These are phyloP conservation scores for Chloroclystis v-ata DNA, from an alignment of 2,888 invertebrate genomes.

Conservation along the genomic window DNA sequence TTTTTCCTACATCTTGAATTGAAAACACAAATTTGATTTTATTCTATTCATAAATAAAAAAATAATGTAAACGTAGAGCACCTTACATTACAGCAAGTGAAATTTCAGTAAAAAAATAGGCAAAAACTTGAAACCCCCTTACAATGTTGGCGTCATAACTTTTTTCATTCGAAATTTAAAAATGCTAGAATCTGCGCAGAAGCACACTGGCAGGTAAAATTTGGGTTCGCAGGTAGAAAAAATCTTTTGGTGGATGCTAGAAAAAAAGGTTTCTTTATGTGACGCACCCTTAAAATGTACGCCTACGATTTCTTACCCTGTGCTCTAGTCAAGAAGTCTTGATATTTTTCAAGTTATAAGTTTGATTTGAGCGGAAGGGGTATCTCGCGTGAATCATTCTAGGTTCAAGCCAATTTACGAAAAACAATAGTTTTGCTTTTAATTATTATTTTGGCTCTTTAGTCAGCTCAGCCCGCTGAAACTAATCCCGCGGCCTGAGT, in stretches of 20 bases:
- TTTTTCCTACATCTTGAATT: too few relatives aligned
- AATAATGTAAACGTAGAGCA: conserved; percentile 57
- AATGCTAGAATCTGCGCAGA: conserved; percentile 66
- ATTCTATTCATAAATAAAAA: conserved; percentile 26
- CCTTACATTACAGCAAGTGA: conserved; percentile 62
- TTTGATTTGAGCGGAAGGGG: too few relatives aligned
- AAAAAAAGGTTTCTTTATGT: conserved; percentile 70
- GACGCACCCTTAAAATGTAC: conserved; percentile 64
- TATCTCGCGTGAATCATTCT: too few relatives aligned
- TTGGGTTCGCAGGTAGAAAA: conserved; percentile 76
- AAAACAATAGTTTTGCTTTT: too few relatives aligned
- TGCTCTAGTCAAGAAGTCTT: conserved; percentile 30
- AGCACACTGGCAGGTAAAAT: conserved; percentile 61
- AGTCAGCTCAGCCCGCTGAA: too few relatives aligned
- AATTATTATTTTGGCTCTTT: too few relatives aligned
- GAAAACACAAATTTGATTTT: too few relatives aligned
- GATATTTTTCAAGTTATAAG: conserved; percentile 33
- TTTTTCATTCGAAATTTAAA: conserved; percentile 53
- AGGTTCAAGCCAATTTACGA: too few relatives aligned
- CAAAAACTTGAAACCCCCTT: conserved; percentile 57
- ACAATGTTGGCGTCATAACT: conserved; percentile 31
- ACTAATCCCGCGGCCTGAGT: too few relatives aligned
- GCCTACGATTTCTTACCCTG: conserved; percentile 60
- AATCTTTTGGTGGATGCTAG: conserved; percentile 58
- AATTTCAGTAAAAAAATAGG: conserved; percentile 64